These are phyloP conservation scores for Aspidiotus rigidus DNA, from an alignment of 2,888 invertebrate genomes.

Conservation along the genomic window DNA sequence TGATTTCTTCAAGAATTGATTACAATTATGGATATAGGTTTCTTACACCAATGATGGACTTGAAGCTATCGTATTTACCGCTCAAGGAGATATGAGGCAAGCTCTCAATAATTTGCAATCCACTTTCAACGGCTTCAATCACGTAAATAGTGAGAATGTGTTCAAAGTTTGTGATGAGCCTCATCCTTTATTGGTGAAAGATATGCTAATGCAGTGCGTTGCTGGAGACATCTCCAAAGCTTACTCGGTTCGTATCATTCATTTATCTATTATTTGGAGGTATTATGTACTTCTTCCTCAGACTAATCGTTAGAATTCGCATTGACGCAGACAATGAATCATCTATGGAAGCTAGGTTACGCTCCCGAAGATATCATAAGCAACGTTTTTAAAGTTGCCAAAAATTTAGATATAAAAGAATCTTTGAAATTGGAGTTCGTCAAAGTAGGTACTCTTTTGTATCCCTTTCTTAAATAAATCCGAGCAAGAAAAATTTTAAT, in stretches of 20 bases:
- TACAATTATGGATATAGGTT: constrained; percentile 45
- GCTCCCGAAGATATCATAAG: constrained; percentile 93
- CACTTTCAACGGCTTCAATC: constrained; percentile 82
- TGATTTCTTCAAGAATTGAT: neutral
- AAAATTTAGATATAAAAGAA: constrained; percentile 73
- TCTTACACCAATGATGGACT: constrained; percentile 84
- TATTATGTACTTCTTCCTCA: constrained; percentile 9
- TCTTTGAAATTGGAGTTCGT: constrained; percentile 73
- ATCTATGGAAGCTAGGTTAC: constrained; percentile 88
- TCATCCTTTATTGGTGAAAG: constrained; percentile 83
- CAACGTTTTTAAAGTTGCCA: constrained; percentile 89
- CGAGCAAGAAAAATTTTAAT: constrained; percentile 31
- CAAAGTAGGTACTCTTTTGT: constrained; percentile 48
- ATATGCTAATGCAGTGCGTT: constrained; percentile 78
- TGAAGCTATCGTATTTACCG: constrained; percentile 93
- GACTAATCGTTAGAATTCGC: constrained; percentile 34
- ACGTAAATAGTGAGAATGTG: constrained; percentile 86
- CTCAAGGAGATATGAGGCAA: constrained; percentile 97
- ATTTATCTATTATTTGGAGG: neutral
- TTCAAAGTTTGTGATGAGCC: constrained; percentile 99
- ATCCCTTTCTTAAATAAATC: constrained; percentile 20
- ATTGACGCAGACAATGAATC: constrained; percentile 59
- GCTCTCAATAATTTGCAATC: constrained; percentile 96
- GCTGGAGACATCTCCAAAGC: constrained; percentile 75
- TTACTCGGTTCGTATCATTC: constrained; percentile 52